A percentile compares a stretch with the other conserved stretches of the same genome.
phyloP scores from a whole-genome alignment of 2,113 vertebrate genomes.

The Stictonetta naevosa region DNA sequence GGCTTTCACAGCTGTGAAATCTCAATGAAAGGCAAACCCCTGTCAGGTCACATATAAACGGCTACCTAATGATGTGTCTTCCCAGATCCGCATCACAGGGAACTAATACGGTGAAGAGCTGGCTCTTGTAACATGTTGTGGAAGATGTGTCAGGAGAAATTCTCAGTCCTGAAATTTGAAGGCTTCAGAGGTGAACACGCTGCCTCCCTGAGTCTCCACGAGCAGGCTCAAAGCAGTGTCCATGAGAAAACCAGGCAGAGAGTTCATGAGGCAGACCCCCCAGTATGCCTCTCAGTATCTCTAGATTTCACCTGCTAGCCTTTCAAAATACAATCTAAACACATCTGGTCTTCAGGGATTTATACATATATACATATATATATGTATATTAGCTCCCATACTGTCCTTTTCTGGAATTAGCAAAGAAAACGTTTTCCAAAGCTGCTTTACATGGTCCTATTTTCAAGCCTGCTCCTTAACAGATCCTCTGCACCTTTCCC shows the following conservation, averaged over 20 bases:
- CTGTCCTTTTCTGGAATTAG: neutral
- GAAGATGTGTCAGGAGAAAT: neutral
- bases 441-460: slow-evolving; percentile 26
- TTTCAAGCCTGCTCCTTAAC: slow-evolving; percentile 2
- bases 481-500: neutral
- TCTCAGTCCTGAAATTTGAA: neutral
- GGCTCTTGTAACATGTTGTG: rapidly evolving
- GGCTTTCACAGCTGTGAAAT: neutral
- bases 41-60: neutral
- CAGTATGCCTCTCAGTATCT: rapidly evolving
- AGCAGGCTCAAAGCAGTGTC: neutral
- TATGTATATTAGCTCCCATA: neutral
- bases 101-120: rapidly evolving
- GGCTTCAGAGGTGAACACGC: neutral
- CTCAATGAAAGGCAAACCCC: neutral
- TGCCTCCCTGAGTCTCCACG: neutral
- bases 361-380: neutral
- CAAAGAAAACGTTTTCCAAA: neutral
- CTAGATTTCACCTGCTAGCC: neutral
- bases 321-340: neutral
- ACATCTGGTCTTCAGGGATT: neutral
- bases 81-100: neutral
- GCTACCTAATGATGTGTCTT: neutral
- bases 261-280: neutral
- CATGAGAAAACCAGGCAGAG: rapidly evolving